Evolutionary conservation across 2,888 invertebrate species (phyloP), one percentile per base, ranked within the genome.

Genomic region (Limulus polyphemus): DNA sequence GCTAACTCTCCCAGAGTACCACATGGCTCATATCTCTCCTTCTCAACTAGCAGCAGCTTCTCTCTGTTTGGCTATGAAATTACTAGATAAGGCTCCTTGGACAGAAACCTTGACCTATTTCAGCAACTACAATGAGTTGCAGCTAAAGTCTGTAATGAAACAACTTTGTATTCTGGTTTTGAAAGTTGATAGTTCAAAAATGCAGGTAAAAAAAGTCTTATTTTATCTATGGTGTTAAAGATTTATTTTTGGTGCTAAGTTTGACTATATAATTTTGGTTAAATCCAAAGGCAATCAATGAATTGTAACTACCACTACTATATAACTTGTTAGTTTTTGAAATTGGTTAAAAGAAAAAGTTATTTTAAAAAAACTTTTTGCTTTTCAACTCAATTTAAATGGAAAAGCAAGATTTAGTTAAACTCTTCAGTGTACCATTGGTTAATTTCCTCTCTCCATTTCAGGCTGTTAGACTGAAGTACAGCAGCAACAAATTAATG

Each of bases 11-110:
- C 77, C 90, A 10, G 88, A 93, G 64, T 90, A 93, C 74, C 80
- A 83, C 13, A 81, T 92, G 80, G 83, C 85, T 17, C 77, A 79
- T 66, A 82, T 86, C 72, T 80, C 82, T 64, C 93, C 95, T 0
- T 97, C 97, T 0, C 81, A 88, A 70, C 80, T 91, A 62, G 88
- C 92, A 54, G 89, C 88, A 11, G 85, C 87, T 7, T 84, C 90
- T 10, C 80, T 89, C 61, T 90, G 86, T 74, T 79, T 92, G 11
- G 83, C 90, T 3, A 79, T 88, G 32, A 79, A 63, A 50, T 13
- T 72, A n/a, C 32, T 69, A 0, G 64, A 64, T 63, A 65, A 58
- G 10, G 77, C 76, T 68, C 72, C 83, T 51, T 91, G 91, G 93
- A 87, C 83, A 1, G 80, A 83, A 13, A 86, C 87, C 0, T 75